Conservation (phyloP, 1,140 invertebrate species). For the Schmidtea mediterranea region DNA sequence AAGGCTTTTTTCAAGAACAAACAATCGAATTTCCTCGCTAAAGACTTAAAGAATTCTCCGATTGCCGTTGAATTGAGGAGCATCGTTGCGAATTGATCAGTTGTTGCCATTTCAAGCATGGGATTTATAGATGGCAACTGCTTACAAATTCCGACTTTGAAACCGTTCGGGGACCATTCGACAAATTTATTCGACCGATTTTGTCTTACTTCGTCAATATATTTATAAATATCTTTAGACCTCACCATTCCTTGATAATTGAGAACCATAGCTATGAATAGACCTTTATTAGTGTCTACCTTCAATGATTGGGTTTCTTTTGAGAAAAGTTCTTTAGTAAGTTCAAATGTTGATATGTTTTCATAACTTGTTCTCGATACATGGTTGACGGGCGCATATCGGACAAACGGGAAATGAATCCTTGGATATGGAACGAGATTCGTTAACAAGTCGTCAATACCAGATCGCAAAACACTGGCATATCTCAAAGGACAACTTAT, state of each 20-base stretch:
- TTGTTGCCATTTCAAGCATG: conserved; percentile 23
- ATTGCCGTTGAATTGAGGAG: neutral
- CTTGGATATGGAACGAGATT: conserved; percentile 32
- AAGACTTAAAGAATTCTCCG: neutral
- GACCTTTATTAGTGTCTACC: conserved; percentile 60
- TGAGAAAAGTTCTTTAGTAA: conserved; percentile 60
- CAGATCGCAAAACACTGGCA: neutral
- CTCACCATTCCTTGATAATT: conserved; percentile 23
- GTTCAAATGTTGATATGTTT: conserved; percentile 39
- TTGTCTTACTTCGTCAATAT: conserved; percentile 53
- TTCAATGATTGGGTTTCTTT: conserved; percentile 66
- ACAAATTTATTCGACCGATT: conserved; percentile 51
- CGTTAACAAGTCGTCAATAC: conserved; percentile 26
- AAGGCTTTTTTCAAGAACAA: conserved; percentile 10
- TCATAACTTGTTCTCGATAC: conserved; percentile 26
- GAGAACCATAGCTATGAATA: conserved; percentile 45
- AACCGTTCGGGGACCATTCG: conserved; percentile 59
- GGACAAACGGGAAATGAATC: conserved; percentile 21
- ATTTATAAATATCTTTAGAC: conserved; percentile 56
- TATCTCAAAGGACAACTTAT: conserved; percentile 31
- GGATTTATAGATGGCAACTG: conserved; percentile 39
- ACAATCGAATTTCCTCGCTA: conserved; percentile 14
- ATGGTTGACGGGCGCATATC: conserved; percentile 19
- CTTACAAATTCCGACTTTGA: conserved; percentile 17
- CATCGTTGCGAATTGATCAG: conserved; percentile 28